Evolutionary conservation across 2,888 invertebrate species (phyloP).

Genomic region (Dicyrtomina minuta): DNA sequence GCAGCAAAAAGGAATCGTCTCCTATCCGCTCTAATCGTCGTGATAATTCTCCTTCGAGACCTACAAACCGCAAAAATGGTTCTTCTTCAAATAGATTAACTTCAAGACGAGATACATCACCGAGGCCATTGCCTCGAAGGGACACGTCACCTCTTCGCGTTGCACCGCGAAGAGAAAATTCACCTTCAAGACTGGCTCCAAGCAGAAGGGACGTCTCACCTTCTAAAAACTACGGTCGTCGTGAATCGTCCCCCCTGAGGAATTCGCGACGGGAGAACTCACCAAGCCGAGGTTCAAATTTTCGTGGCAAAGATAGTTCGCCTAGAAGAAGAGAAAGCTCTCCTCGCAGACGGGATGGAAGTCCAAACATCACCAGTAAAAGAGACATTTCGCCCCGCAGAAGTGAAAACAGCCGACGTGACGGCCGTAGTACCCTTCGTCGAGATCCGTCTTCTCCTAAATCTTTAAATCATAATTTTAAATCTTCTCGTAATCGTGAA

Average conservation of each 20-base stretch:
- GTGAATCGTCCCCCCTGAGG: slow-evolving; percentile 10
- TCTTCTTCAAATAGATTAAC: not conserved
- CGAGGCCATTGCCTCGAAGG: not conserved
- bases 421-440: not conserved
- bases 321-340: not conserved
- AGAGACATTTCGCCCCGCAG: slow-evolving; percentile 12
- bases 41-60: slow-evolving; percentile 14
- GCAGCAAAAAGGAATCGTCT: slow-evolving; percentile 5
- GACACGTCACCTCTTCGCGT: slow-evolving; percentile 13
- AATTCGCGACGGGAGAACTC: slow-evolving; percentile 24
- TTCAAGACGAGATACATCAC: slow-evolving; percentile 15
- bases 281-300: slow-evolving; percentile 4
- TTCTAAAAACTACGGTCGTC: slow-evolving; percentile 9
- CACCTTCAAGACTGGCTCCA: slow-evolving; percentile 13
- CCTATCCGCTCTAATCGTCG: not conserved
- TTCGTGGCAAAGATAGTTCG: slow-evolving; percentile 11
- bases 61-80: not conserved
- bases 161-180: not conserved
- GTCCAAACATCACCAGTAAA: not conserved
- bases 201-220: slow-evolving; percentile 16
- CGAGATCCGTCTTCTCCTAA: slow-evolving; percentile 10
- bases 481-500: not conserved
- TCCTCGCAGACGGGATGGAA: not conserved
- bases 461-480: slow-evolving; percentile 8
- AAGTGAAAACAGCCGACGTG: slow-evolving; percentile 8